A percentile compares a stretch with the other conserved stretches of the same genome.
These are phyloP conservation scores for Mechanitis mazaeus DNA, from an alignment of 2,888 invertebrate genomes.

Conservation along the genomic window DNA sequence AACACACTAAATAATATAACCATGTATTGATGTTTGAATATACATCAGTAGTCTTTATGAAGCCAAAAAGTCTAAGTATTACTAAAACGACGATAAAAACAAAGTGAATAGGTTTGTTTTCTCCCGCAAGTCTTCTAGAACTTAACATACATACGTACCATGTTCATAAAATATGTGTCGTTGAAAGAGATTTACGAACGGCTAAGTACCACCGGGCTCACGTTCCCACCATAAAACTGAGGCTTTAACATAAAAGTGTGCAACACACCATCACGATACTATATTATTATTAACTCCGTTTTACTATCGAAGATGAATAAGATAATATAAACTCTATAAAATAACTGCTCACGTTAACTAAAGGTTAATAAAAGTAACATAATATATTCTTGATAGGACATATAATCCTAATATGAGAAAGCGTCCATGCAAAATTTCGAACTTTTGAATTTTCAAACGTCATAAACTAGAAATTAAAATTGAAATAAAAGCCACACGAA, in stretches of 20 bases:
- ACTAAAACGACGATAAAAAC: not conserved
- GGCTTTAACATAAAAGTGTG: conserved; percentile 41
- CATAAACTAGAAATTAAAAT: conserved; percentile 12
- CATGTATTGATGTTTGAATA: no score
- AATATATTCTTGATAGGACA: not conserved
- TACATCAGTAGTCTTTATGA: no score
- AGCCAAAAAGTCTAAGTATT: not conserved
- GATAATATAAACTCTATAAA: conserved; percentile 4
- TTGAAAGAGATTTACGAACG: conserved; percentile 52
- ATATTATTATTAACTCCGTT: conserved; percentile 27
- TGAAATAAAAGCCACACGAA: conserved; percentile 15
- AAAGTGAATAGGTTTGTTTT: conserved; percentile 3
- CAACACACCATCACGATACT: conserved; percentile 37
- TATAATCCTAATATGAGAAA: conserved; percentile 1
- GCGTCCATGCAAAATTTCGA: not conserved
- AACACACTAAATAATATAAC: no score
- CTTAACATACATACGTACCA: conserved; percentile 19
- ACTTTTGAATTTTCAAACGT: conserved; percentile 2
- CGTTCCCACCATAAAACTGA: conserved; percentile 67
- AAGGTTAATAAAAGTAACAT: no score
- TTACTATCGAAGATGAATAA: conserved; percentile 16
- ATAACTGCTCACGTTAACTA: not conserved
- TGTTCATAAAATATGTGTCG: conserved; percentile 39
- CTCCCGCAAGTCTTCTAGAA: conserved; percentile 13
- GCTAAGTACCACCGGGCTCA: conserved; percentile 55